These are phyloP conservation scores for Calliopsis andreniformis DNA, from an alignment of 1,140 invertebrate genomes.

Conservation along the genomic window DNA sequence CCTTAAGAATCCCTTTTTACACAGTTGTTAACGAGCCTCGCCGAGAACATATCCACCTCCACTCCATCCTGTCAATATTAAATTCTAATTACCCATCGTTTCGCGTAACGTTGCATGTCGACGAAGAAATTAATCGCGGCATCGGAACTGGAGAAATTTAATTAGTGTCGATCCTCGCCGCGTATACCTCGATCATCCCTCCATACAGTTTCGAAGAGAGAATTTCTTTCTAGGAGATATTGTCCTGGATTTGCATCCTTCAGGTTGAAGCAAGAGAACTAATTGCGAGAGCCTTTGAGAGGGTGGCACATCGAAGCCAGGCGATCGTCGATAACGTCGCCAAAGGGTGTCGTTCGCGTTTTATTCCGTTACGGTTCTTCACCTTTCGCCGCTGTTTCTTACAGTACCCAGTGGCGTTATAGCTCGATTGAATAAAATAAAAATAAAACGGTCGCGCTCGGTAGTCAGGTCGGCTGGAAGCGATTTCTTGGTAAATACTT, in stretches of 20 bases:
- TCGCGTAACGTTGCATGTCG: background rate
- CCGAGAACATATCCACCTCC: no score
- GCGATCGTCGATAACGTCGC: background rate
- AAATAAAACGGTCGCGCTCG: constrained; percentile 1
- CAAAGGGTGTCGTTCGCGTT: background rate
- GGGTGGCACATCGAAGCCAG: background rate
- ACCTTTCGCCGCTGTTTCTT: background rate
- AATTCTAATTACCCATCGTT: no score
- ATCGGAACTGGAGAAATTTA: background rate
- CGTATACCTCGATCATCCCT: background rate
- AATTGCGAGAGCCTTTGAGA: background rate
- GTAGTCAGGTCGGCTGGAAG: background rate
- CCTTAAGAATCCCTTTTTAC: no score
- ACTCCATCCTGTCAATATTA: no score
- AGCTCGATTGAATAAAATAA: constrained; percentile 1
- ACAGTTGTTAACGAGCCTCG: no score
- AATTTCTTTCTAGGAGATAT: no score
- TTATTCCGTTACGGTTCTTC: background rate
- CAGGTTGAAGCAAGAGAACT: background rate
- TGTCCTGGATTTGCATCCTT: no score
- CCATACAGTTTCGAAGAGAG: no score
- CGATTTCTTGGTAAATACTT: constrained; percentile 35
- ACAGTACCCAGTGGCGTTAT: background rate
- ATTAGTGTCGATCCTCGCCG: background rate
- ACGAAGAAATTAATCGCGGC: background rate